Base-by-base conservation (phyloP, 2,113 vertebrate species). In the Murina feae region DNA sequence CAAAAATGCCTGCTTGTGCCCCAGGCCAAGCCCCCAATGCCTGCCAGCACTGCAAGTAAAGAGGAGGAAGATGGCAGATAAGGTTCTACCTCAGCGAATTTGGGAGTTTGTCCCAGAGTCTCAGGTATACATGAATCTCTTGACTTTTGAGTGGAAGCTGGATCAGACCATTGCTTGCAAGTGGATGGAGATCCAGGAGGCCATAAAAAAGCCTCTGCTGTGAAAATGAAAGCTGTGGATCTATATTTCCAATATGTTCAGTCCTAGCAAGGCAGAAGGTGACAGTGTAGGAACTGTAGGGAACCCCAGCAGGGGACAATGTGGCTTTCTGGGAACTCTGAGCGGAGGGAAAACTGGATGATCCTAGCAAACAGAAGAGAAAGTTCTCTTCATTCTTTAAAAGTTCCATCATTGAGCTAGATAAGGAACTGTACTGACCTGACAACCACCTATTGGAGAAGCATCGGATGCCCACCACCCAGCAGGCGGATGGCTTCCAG, bases 331-430 rank as follows among this genome's bases (percentile, higher is more conserved):
- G 99, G 99, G 99, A 99, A 96, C 99, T 99, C 21, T 98, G 99
- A 55, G 99, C 99, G 91, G 99, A 99, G 94, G 99, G 99, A 47
- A 99, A 99, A 93, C 99, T 99, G 96, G 99, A 99, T 94, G 99
- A 99, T 20, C 98, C 99, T 2, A 99, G 99, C 72, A 99, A 99
- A 98, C 99, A 99, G 98, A 99, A 99, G 97, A 99, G 99, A 97
- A 99, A 99, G 98, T 99, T 99, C 97, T 99, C 99, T 7, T 99
- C 99, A 86, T 99, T 99, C 97, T 99, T 99, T 96, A 99, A 99
- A 98, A 99, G 99, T 96, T 98, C 99, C 0, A 99, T 99, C 95
- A 99, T 99, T 0, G 99, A 99, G 98, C 98, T 99, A 75, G 99
- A 99, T 97, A 99, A 99, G 94, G 99, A 99, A 91, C 98, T 99